A percentile compares a stretch with the other conserved stretches of the same genome.
These are phyloP conservation scores for Centropristis striata DNA, from an alignment of 2,113 vertebrate genomes.

Conservation along the genomic window DNA sequence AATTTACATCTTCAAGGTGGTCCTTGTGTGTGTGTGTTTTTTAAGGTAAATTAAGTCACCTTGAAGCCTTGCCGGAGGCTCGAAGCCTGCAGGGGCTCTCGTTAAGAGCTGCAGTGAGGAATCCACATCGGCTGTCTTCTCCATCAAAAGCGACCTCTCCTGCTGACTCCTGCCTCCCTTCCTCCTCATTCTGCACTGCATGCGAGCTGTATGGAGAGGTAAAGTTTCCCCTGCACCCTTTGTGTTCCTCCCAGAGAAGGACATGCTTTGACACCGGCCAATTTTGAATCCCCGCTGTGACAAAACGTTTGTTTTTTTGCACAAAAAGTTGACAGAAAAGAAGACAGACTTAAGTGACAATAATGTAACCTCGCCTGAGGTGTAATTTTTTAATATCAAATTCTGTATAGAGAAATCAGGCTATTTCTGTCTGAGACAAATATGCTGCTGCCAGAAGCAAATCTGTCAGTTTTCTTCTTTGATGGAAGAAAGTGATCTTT, in stretches of 20 bases:
- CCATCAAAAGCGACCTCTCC: constrained; percentile 48
- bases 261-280: background rate
- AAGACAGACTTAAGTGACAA: background rate
- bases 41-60: constrained; percentile 58
- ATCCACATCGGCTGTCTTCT: constrained; percentile 56
- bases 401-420: background rate
- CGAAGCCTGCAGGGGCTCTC: constrained; percentile 55
- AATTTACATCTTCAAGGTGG: constrained; percentile 53
- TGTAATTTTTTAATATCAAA: background rate
- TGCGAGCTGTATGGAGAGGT: background rate
- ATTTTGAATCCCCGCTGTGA: background rate
- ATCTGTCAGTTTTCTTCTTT: background rate
- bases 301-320: background rate
- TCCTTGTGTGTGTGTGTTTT: constrained; percentile 18
- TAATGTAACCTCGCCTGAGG: background rate
- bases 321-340: background rate
- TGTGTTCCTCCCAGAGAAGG: background rate
- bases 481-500: too few species aligned
- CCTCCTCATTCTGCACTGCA: constrained; percentile 4
- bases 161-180: constrained; percentile 38
- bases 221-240: constrained; percentile 6
- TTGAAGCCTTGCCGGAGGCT: constrained; percentile 57
- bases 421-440: background rate
- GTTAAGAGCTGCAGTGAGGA: constrained; percentile 50
- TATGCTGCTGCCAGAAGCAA: too few species aligned